Evolutionary conservation across 2,113 vertebrate genomes (phyloP), one percentile per base, ranked within the genome.

Genomic region (Todiramphus chloris): DNA sequence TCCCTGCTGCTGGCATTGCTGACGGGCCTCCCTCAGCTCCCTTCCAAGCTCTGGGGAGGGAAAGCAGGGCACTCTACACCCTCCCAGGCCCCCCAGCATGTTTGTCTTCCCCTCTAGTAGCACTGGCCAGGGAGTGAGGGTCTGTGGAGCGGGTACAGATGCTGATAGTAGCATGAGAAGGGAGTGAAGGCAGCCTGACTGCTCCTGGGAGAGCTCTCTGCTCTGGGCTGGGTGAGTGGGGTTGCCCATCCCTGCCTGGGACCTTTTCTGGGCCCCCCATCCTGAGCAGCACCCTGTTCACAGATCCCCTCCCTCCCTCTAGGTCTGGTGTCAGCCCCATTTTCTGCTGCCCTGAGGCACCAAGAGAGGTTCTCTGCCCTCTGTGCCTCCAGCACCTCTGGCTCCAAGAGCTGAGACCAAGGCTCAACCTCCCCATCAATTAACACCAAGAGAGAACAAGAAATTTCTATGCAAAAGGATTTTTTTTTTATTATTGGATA

Each of bases 401-500:
- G 44, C 85, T 66, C 3, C 20, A 5, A 46, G 39, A 33, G 60
- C 48, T 19, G 33, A 63, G 33, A 20, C 10, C 7, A 33, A 59
- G 20, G n/a, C 0, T 0, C 82, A 77, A 2, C 64, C 55, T 56
- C 51, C 59, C 43, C 27, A 14, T 77, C 62, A 76, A 3, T 50
- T 50, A 86, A 37, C 46, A 56, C 76, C 39, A 75, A 15, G n/a
- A 77, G 19, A 90, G 3, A 58, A 72, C 73, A 67, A 81, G 6
- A 33, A 60, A 25, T 16, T 72, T 96, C 83, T 92, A 84, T 58
- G 83, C 86, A 92, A 96, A 95, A 87, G 50, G 13, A 16, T 41
- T 95, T 96, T 96, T 95, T 53, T 53, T 46, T 46, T 46, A 41
- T 37, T 56, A 95, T 97, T 95, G 92, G 66, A 48, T 97, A 96